Percentiles rank a stretch among this genome's conserved stretches.
phyloP scores from a whole-genome alignment of 2,888 invertebrate species.

The Bombylius discolor region DNA sequence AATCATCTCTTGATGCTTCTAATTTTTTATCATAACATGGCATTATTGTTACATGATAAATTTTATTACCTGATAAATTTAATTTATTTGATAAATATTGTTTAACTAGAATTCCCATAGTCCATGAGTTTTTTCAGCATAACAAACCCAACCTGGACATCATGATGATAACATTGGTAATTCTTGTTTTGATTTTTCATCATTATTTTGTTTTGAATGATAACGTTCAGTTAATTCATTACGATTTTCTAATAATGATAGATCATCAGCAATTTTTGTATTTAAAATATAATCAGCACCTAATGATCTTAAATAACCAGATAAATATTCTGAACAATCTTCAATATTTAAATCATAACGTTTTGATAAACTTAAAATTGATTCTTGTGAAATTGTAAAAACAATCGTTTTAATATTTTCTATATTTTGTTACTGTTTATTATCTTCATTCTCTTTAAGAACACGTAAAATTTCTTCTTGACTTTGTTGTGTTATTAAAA shows the following conservation, averaged over 20 bases:
- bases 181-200: constrained; percentile 33
- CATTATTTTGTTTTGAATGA: constrained; percentile 19
- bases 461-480: constrained; percentile 77
- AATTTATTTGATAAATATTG: constrained; percentile 35
- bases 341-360: constrained; percentile 59
- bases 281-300: constrained; percentile 83
- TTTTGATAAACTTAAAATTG: constrained; percentile 73
- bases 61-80: constrained; percentile 37
- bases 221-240: constrained; percentile 75
- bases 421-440: constrained; percentile 41
- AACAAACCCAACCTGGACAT: constrained; percentile 98
- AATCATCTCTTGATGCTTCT: constrained; percentile 90
- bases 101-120: constrained; percentile 37
- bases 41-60: constrained; percentile 95
- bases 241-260: constrained; percentile 73
- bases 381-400: constrained; percentile 80
- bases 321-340: constrained; percentile 54
- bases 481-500: constrained; percentile 91
- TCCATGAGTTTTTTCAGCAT: constrained; percentile 97
- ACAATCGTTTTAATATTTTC: constrained; percentile 52
- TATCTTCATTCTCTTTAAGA: constrained; percentile 56
- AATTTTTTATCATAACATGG: constrained; percentile 99
- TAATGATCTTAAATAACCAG: constrained; percentile 62
- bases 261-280: constrained; percentile 78
- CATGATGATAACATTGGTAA: constrained; percentile 88